Percentiles rank a stretch among this genome's conserved stretches.
Evolutionary conservation across 2,797 vertebrate genomes (phyloP).

Genomic region (Hydrolagus colliei): DNA sequence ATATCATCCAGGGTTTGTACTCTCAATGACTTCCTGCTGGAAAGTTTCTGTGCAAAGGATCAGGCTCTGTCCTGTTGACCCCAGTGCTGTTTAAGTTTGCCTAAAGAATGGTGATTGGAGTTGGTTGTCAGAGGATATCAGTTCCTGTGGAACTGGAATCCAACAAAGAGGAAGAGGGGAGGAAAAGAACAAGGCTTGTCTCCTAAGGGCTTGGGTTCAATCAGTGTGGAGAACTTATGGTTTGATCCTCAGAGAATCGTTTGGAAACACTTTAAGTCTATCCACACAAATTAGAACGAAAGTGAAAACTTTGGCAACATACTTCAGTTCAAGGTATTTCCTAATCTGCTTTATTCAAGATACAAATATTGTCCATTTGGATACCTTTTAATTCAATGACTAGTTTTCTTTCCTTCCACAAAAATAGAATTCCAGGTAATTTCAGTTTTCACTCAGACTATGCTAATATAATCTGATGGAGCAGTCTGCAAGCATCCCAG

Average conservation of each 20-base stretch:
- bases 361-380: neutral
- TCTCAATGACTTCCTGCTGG: too few species aligned
- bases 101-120: too few species aligned
- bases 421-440: neutral
- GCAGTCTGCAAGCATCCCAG: neutral
- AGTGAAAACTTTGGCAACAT: neutral
- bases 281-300: neutral
- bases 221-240: neutral
- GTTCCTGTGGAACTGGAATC: too few species aligned
- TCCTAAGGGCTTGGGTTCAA: neutral
- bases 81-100: too few species aligned
- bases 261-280: neutral
- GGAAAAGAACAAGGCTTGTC: neutral
- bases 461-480: neutral
- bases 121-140: too few species aligned
- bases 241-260: neutral
- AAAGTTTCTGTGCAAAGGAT: too few species aligned
- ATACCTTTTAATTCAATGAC: neutral
- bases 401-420: neutral
- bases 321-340: neutral
- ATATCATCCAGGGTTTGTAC: too few species aligned
- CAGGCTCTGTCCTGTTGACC: too few species aligned
- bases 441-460: neutral
- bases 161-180: too few species aligned
- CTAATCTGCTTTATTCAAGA: neutral